Evolutionary conservation across 2,113 vertebrate species (phyloP), one percentile per base, ranked within the genome.

Genomic region (Oryzias woworae): DNA sequence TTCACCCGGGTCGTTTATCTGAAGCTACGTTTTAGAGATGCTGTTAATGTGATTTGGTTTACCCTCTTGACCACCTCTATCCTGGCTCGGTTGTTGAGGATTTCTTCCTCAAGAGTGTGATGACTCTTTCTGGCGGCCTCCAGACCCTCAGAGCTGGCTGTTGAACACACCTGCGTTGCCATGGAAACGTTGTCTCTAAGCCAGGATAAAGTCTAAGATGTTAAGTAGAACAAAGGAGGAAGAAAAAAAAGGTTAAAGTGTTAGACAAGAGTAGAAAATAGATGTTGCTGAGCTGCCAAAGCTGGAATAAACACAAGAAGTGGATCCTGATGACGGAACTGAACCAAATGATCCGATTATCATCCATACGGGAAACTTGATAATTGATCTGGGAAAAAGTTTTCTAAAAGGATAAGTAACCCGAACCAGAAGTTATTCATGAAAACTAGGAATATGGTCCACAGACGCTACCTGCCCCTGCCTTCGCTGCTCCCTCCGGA

Each of bases 171-270:
- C 55, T 89, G 77, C 5, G 84, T 80, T 26, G 88, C 66, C 47
- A 74, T 73, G 67, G 73, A 75, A 17, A 82, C 45, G 0, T 71
- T 90, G 43, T 91, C 88, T 66, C 92, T 92, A 46, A 93, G 87
- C 91, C 92, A 93, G 58, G 87, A 85, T 75, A 92, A 79, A 53
- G 89, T 93, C 92, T 92, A 69, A 46, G 36, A 58, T n/a, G 47
- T 43, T 62, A 4, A 57, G 22, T 4, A 49, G 49, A 58, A n/a
- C 28, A 53, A 46, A 63, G 41, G 49, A 31, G 10, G 18, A 43
- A 42, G 14, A 60, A 43, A 22, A 4, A 43, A 51, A 58, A 24
- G n/a, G 36, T 44, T 36, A 48, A 7, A 43, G 22, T 10, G n/a
- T 7, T 3, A 36, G 56, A 16, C 20, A 20, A 46, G 28, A 44